Base-by-base conservation (phyloP, 2,888 invertebrate genomes). In the Himalopsyche anomala region DNA sequence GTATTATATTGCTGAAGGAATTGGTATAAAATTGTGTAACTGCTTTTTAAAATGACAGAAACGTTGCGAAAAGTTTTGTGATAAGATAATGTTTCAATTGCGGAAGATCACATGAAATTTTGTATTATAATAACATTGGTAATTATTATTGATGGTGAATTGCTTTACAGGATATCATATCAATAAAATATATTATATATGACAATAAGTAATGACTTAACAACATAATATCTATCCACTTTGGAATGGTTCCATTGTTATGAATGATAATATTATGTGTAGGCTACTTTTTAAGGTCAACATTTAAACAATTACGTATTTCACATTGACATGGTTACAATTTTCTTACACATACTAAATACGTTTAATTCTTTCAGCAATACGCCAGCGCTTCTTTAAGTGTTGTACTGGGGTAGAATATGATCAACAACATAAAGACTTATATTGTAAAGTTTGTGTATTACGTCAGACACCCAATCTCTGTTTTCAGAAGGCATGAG, bases 311-410 rank as follows among this genome's bases (percentile, higher is more conserved):
- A 38, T 4, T 74, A 74, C 12, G 38, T 12, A 74, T 38, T 74
- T 74, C 12, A 1, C 74, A 74, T 74, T 74, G 74, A 74, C 36
- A 74, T 36, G 74, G 74, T 74, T 74, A 36, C 36, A 74, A 38
- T 74, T 15, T 74, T 74, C 74, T 38, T 74, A 15, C 36, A 28
- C 62, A 62, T 62, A 62, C 4, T 62, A 19, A 19, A 62, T 62
- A 28, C 28, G 5, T 62, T 19, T 3, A 15, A 15, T 51, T 15
- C 5, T 62, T 62, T 19, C 19, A 62, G 17, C 9, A n/a, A 62
- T 19, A 62, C 8, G 3, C 15, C 62, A 62, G 9, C 5, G 8
- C 11, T 62, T 62, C n/a, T 62, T n/a, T 28, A 62, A 11, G 6
- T 28, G 28, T 62, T 12, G 4, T 19, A 28, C 19, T 62, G 19